These are phyloP conservation scores for Hydroisotoma schaefferi DNA, from an alignment of 2,888 invertebrate genomes.

Conservation along the genomic window DNA sequence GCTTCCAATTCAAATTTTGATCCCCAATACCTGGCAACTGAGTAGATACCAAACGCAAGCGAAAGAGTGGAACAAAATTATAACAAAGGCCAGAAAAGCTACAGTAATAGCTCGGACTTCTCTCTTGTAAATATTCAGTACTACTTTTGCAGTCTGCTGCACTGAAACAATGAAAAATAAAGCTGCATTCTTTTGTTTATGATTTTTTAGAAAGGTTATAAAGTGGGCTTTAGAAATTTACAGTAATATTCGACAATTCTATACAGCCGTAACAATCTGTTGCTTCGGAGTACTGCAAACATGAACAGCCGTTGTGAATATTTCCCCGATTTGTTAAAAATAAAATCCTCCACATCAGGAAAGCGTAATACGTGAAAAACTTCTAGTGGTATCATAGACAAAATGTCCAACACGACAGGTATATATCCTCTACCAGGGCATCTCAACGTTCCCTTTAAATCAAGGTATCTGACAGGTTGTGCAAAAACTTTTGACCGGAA, in stretches of 20 bases:
- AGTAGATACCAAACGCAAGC: constrained; percentile 24
- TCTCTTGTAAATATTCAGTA: constrained; percentile 17
- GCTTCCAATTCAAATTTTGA: too few relatives aligned
- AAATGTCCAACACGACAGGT: too few relatives aligned
- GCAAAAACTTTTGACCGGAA: background rate
- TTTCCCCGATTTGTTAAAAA: too few relatives aligned
- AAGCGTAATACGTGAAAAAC: too few relatives aligned
- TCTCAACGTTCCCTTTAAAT: too few relatives aligned
- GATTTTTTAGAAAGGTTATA: background rate
- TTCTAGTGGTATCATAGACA: background rate
- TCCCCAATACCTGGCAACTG: constrained; percentile 20
- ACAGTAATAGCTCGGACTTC: constrained; percentile 19
- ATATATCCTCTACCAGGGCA: too few relatives aligned
- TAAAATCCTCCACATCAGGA: too few relatives aligned
- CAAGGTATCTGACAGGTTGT: too few relatives aligned
- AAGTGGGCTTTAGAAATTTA: constrained; percentile 10
- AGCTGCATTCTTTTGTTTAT: too few relatives aligned
- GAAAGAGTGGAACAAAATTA: constrained; percentile 24
- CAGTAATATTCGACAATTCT: constrained; percentile 14
- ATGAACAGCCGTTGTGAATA: too few relatives aligned
- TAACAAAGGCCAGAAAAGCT: constrained; percentile 16
- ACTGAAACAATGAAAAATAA: too few relatives aligned
- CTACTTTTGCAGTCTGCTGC: constrained; percentile 12
- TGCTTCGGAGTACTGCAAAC: constrained; percentile 3
- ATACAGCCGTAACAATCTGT: constrained; percentile 21